Conservation (phyloP, 1,140 invertebrate species). For the Camponotus floridanus region DNA sequence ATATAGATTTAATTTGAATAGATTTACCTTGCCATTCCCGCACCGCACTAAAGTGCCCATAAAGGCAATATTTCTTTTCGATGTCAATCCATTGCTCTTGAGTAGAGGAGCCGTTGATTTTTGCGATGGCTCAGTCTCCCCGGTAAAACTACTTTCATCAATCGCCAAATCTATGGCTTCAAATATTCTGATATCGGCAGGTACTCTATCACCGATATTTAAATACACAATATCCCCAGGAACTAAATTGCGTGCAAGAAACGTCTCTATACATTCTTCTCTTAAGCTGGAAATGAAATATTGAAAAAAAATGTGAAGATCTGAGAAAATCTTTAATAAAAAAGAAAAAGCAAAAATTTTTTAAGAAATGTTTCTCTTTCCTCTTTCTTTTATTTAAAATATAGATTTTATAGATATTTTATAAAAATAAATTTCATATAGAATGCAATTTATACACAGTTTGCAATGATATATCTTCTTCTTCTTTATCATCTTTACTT, state of each 20-base stretch:
- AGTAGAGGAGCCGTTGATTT: slow-evolving; percentile 90
- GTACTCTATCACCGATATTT: slow-evolving; percentile 97
- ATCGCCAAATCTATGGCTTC: slow-evolving; percentile 96
- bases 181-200: slow-evolving; percentile 97
- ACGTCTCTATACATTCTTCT: slow-evolving; percentile 95
- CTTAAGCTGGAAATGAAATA: slow-evolving; percentile 89
- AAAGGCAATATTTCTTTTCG: slow-evolving; percentile 97
- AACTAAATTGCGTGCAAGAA: slow-evolving; percentile 97
- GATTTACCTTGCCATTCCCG: slow-evolving; percentile 96
- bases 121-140: slow-evolving; percentile 94
- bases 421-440: slow-evolving; percentile 61
- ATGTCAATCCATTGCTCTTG: slow-evolving; percentile 89
- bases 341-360: slow-evolving; percentile 43
- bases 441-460: slow-evolving; percentile 12
- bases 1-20: not conserved
- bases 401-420: slow-evolving; percentile 3
- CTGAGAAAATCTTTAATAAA: not conserved
- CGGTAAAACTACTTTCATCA: slow-evolving; percentile 99
- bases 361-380: not conserved
- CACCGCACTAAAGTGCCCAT: slow-evolving; percentile 99
- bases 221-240: slow-evolving; percentile 99
- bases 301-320: slow-evolving; percentile 1
- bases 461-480: slow-evolving; percentile 47
- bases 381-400: not conserved
- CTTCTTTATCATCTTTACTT: slow-evolving; percentile 54